These are phyloP conservation scores for Ophiodon elongatus DNA, from an alignment of 2,113 vertebrate genomes.

Conservation along the genomic window DNA sequence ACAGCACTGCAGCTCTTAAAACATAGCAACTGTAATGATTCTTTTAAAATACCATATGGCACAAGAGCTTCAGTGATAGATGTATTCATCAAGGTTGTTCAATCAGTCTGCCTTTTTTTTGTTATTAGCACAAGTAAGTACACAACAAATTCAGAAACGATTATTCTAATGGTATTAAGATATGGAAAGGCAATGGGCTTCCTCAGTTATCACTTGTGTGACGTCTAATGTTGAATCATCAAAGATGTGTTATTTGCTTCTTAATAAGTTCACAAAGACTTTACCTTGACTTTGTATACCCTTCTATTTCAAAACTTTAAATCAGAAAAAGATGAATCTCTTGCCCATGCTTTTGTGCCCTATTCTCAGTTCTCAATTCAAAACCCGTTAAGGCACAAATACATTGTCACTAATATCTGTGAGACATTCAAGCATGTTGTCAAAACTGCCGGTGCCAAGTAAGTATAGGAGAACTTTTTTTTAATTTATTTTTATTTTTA, in stretches of 20 bases:
- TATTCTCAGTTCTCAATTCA: not conserved
- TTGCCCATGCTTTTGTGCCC: not conserved
- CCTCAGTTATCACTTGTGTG: not conserved
- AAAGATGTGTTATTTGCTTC: not conserved
- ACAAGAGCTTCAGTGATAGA: not conserved
- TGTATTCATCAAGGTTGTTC: too few relatives aligned
- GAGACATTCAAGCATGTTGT: not conserved
- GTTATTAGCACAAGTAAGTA: not conserved
- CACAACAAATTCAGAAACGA: not conserved
- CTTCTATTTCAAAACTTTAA: not conserved
- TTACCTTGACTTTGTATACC: not conserved
- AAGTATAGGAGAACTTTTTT: too few relatives aligned
- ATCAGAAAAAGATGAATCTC: not conserved
- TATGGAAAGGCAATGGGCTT: not conserved
- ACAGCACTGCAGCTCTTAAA: not conserved
- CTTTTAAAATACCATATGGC: not conserved
- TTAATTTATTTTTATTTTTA: too few relatives aligned
- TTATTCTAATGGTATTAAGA: not conserved
- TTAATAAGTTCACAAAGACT: not conserved
- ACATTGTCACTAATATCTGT: not conserved
- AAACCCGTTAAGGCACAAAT: not conserved
- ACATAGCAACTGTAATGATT: not conserved
- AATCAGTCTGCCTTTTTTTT: too few relatives aligned
- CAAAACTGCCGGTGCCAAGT: too few relatives aligned
- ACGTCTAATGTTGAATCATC: too few relatives aligned